phyloP scores from a whole-genome alignment of 2,888 invertebrate species.

The Hyposoter didymator region DNA sequence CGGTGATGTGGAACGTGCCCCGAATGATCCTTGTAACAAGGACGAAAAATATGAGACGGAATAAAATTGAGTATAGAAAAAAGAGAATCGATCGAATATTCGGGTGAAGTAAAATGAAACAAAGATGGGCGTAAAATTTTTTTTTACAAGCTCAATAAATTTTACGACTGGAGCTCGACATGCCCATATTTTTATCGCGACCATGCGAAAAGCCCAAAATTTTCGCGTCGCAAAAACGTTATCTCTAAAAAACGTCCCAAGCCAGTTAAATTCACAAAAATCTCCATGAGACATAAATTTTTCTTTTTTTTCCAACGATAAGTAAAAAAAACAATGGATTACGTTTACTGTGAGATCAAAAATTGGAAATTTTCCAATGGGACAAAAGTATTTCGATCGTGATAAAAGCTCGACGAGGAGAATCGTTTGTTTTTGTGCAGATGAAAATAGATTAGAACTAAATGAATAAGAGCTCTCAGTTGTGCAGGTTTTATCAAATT shows the following conservation, averaged over 20 bases:
- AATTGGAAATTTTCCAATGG: not conserved
- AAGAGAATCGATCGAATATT: slow-evolving; percentile 6
- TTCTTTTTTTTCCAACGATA: not conserved
- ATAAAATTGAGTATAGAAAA: slow-evolving; percentile 13
- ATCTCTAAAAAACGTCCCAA: slow-evolving; percentile 3
- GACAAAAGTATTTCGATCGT: not conserved
- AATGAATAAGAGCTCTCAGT: not conserved
- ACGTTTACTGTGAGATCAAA: not conserved
- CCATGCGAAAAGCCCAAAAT: slow-evolving; percentile 19
- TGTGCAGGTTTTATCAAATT: not conserved
- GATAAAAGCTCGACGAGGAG: not conserved
- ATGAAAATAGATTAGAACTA: not conserved
- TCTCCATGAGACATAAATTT: slow-evolving; percentile 4
- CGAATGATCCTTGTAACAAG: slow-evolving; percentile 27
- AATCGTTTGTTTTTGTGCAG: not conserved
- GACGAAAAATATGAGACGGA: slow-evolving; percentile 20
- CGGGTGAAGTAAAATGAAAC: slow-evolving; percentile 17
- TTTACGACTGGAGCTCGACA: slow-evolving; percentile 11
- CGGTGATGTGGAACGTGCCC: slow-evolving; percentile 36
- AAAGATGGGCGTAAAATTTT: not conserved
- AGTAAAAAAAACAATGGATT: not conserved
- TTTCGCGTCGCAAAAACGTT: not conserved
- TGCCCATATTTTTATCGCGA: slow-evolving; percentile 14
- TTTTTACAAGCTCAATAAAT: slow-evolving; percentile 37
- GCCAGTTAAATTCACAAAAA: slow-evolving; percentile 1